Percentiles rank a stretch among this genome's conserved stretches.
These are phyloP conservation scores for Nematolebias whitei DNA, from an alignment of 2,113 vertebrate species.

Conservation along the genomic window DNA sequence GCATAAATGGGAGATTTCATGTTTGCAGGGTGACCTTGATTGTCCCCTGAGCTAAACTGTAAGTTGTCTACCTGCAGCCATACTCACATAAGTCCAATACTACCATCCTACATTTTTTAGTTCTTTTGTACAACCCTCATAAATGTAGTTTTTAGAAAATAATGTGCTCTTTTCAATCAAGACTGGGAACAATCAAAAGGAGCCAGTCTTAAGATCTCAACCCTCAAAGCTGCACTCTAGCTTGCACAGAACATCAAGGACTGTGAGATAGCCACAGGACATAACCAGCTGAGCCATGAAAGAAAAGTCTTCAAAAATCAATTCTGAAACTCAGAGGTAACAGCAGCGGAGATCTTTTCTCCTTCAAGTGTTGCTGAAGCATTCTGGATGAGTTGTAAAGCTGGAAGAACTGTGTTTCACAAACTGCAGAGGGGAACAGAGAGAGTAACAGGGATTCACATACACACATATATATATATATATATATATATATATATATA, in stretches of 20 bases:
- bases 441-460: constrained; percentile 59
- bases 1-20: background rate
- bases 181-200: constrained; percentile 40
- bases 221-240: constrained; percentile 27
- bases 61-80: background rate
- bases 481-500: no score
- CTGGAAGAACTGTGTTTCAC: constrained; percentile 54
- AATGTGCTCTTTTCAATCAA: constrained; percentile 49
- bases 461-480: constrained; percentile 10
- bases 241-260: constrained; percentile 62
- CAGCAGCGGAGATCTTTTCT: constrained; percentile 65
- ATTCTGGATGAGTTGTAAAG: constrained; percentile 58
- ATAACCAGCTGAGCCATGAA: constrained; percentile 70
- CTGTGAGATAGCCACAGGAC: constrained; percentile 63
- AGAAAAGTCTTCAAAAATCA: constrained; percentile 71
- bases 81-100: background rate
- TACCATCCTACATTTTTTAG: background rate
- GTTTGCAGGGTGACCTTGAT: background rate
- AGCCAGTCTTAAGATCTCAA: constrained; percentile 40
- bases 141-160: constrained; percentile 36
- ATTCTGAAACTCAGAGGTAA: constrained; percentile 70
- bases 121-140: constrained; percentile 4
- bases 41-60: background rate
- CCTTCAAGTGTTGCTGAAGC: constrained; percentile 60
- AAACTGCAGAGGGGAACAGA: constrained; percentile 54